Conservation (phyloP, 2,113 vertebrate genomes). For the Montifringilla adamsi region DNA sequence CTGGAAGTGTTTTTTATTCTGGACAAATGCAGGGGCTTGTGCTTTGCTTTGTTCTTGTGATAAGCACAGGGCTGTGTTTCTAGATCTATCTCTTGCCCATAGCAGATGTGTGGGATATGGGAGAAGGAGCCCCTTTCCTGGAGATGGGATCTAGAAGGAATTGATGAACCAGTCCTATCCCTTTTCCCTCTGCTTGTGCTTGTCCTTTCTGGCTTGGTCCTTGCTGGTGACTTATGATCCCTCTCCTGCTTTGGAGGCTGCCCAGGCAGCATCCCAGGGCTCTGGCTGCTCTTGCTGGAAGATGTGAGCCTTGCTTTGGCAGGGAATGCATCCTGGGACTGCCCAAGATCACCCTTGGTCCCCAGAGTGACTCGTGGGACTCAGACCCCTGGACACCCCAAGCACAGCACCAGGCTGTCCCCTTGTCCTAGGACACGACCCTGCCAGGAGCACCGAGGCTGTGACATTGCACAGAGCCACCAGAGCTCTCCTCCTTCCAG, state of each 20-base stretch:
- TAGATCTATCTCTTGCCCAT: accelerated
- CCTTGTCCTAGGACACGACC: not conserved
- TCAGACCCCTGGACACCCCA: no score
- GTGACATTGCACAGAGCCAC: accelerated
- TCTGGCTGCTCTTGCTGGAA: not conserved
- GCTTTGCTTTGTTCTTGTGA: not conserved
- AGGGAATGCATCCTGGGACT: not conserved
- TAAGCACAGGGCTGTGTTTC: not conserved
- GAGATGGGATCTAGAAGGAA: not conserved
- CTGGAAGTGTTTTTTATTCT: not conserved
- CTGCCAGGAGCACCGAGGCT: not conserved
- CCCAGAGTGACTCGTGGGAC: not conserved
- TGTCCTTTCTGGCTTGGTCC: not conserved
- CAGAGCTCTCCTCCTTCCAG: not conserved
- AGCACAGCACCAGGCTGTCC: not conserved
- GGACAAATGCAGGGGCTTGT: not conserved
- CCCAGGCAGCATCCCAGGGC: not conserved
- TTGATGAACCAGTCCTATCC: not conserved
- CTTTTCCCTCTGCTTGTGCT: not conserved
- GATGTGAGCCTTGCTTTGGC: not conserved
- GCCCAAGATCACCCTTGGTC: accelerated
- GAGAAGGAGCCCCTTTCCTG: not conserved
- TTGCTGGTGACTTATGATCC: not conserved
- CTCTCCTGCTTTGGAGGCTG: not conserved
- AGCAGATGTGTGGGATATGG: not conserved